These are phyloP conservation scores for Suricata suricatta DNA, from an alignment of 2,113 vertebrate genomes.

Conservation along the genomic window DNA sequence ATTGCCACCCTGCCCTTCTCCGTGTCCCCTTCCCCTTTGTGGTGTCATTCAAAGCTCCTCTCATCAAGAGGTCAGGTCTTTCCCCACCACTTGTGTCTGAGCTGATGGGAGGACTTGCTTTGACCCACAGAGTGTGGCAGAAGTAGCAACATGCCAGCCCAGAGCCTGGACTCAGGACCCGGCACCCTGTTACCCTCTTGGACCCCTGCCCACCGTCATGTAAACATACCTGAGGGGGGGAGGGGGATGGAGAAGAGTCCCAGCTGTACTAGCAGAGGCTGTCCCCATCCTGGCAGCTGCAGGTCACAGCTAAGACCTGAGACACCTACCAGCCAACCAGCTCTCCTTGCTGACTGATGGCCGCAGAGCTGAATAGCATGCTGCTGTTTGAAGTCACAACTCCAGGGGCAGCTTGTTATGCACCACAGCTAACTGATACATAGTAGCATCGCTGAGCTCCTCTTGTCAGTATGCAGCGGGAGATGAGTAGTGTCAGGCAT, in stretches of 20 bases:
- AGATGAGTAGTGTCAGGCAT: not conserved
- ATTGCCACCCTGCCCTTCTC: not conserved
- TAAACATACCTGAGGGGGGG: not conserved
- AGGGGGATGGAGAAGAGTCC: not conserved
- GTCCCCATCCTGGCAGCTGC: not conserved
- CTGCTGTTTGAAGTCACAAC: not conserved
- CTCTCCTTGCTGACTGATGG: too few species aligned
- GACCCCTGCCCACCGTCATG: not conserved
- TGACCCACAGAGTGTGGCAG: accelerated
- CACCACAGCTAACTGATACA: not conserved
- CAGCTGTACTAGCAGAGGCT: not conserved
- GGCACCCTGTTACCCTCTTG: not conserved
- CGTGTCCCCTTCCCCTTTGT: too few species aligned
- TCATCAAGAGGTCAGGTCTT: not conserved
- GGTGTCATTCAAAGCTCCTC: not conserved
- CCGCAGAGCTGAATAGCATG: too few species aligned
- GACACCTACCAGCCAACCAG: too few species aligned
- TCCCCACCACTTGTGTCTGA: not conserved
- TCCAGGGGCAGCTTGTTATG: not conserved
- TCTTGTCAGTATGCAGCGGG: not conserved
- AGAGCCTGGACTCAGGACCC: not conserved
- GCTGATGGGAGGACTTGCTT: not conserved
- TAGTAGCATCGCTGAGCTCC: too few species aligned
- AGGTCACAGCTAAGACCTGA: not conserved
- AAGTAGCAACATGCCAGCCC: not conserved